A percentile compares a stretch with the other conserved stretches of the same genome.
Evolutionary conservation across 2,113 vertebrate species (phyloP).

Genomic region (Promerops cafer): DNA sequence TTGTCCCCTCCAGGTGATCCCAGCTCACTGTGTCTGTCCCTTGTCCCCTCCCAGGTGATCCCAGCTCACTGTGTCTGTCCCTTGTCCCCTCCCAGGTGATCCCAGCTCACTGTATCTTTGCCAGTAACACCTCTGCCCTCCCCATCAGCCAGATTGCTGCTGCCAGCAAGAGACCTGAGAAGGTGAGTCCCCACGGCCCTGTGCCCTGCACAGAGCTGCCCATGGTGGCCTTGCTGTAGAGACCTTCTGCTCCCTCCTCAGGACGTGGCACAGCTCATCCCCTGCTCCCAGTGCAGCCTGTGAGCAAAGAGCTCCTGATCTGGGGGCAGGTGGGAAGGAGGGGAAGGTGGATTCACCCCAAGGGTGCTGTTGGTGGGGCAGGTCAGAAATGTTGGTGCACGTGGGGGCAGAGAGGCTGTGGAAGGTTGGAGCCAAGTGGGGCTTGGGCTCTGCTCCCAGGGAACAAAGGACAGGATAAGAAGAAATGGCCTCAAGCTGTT

Average conservation of each 20-base stretch:
- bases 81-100: slow-evolving; percentile 58
- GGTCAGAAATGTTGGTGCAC: accelerated
- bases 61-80: slow-evolving; percentile 82
- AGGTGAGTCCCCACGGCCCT: slow-evolving; percentile 69
- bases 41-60: slow-evolving; percentile 53
- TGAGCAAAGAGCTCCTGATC: background rate
- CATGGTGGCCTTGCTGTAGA: background rate
- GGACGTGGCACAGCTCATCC: background rate
- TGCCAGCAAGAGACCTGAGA: slow-evolving; percentile 92
- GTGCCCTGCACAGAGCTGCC: background rate
- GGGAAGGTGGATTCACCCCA: background rate
- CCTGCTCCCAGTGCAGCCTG: background rate
- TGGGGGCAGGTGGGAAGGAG: background rate
- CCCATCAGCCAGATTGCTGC: slow-evolving; percentile 90
- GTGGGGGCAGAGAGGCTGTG: background rate
- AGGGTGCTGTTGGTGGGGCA: background rate
- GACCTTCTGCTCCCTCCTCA: background rate
- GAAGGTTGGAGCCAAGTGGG: background rate
- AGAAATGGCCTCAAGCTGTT: background rate
- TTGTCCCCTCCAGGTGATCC: slow-evolving; percentile 43
- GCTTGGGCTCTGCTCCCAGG: background rate
- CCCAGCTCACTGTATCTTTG: slow-evolving; percentile 82
- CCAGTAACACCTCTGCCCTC: slow-evolving; percentile 94
- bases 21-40: slow-evolving; percentile 81
- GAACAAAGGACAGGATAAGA: background rate